A percentile compares a stretch with the other conserved stretches of the same genome.
phyloP scores from a whole-genome alignment of 2,888 invertebrate genomes.

The Pheosia gnoma region DNA sequence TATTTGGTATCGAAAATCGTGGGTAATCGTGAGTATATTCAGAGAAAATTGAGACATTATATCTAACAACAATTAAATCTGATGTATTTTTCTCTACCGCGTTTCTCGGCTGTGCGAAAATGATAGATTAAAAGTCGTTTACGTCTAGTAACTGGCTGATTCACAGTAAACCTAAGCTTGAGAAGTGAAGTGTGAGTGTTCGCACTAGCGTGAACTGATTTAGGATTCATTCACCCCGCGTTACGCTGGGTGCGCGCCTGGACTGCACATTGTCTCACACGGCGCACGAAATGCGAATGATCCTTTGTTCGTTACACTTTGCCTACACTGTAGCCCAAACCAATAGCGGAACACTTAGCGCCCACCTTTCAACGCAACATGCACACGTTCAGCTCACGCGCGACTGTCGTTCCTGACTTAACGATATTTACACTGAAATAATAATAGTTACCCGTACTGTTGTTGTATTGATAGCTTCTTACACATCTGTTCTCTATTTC shows the following conservation, averaged over 20 bases:
- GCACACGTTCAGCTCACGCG: conserved; percentile 57
- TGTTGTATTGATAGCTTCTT: conserved; percentile 58
- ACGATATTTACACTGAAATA: conserved; percentile 67
- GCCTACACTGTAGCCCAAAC: conserved; percentile 69
- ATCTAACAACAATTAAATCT: too few species aligned
- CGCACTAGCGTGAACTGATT: conserved; percentile 64
- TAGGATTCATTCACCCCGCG: conserved; percentile 78
- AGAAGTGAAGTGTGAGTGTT: conserved; percentile 37
- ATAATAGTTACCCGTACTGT: conserved; percentile 52
- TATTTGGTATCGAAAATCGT: background rate
- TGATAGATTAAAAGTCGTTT: background rate
- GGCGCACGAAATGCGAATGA: conserved; percentile 67
- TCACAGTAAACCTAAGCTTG: conserved; percentile 23
- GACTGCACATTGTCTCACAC: conserved; percentile 73
- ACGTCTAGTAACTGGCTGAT: conserved; percentile 17
- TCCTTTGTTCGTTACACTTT: conserved; percentile 77
- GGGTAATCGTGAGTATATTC: too few species aligned
- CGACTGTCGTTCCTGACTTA: conserved; percentile 56
- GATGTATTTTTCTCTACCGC: too few species aligned
- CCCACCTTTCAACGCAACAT: conserved; percentile 68
- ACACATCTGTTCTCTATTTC: conserved; percentile 41
- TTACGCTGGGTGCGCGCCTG: conserved; percentile 70
- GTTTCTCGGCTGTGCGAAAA: too few species aligned
- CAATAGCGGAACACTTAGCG: conserved; percentile 67
- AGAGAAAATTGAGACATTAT: too few species aligned